Evolutionary conservation across 2,797 vertebrate genomes (phyloP).

Genomic region (Urocyon cinereoargenteus): DNA sequence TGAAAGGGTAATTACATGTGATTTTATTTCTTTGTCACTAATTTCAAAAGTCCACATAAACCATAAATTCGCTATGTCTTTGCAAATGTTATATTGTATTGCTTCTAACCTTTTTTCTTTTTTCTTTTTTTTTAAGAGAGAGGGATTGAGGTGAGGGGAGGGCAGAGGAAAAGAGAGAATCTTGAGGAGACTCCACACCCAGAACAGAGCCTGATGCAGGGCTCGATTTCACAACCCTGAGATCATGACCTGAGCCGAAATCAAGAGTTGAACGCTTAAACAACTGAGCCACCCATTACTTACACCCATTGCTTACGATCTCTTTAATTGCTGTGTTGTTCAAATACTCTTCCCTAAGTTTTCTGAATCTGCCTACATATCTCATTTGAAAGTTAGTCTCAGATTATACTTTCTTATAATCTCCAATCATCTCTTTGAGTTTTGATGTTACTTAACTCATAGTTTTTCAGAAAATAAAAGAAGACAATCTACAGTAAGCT

Average conservation of each 20-base stretch:
- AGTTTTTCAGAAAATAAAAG: slow-evolving; percentile 46
- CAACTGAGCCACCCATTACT: not conserved
- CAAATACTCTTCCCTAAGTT: slow-evolving; percentile 56
- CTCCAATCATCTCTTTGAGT: slow-evolving; percentile 28
- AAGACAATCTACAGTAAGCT: not conserved
- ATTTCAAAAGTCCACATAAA: slow-evolving; percentile 64
- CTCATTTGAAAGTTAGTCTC: slow-evolving; percentile 43
- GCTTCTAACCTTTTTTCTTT: not conserved
- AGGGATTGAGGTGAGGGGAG: not conserved
- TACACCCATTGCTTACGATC: not conserved
- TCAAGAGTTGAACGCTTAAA: not conserved
- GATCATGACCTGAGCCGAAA: not conserved
- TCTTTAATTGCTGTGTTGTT: slow-evolving; percentile 61
- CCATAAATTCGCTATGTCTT: slow-evolving; percentile 61
- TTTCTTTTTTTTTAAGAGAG: not conserved
- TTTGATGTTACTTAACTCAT: slow-evolving; percentile 53
- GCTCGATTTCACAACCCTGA: not conserved
- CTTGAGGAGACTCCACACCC: not conserved
- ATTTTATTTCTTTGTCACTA: slow-evolving; percentile 59
- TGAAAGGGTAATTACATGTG: slow-evolving; percentile 35
- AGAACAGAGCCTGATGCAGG: not conserved
- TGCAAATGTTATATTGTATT: slow-evolving; percentile 26
- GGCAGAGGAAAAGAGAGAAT: not conserved
- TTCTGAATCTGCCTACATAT: slow-evolving; percentile 40
- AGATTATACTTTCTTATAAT: slow-evolving; percentile 26